A percentile compares a stretch with the other conserved stretches of the same genome.
phyloP scores from a whole-genome alignment of 2,113 vertebrate species.

The Sylvietta virens region DNA sequence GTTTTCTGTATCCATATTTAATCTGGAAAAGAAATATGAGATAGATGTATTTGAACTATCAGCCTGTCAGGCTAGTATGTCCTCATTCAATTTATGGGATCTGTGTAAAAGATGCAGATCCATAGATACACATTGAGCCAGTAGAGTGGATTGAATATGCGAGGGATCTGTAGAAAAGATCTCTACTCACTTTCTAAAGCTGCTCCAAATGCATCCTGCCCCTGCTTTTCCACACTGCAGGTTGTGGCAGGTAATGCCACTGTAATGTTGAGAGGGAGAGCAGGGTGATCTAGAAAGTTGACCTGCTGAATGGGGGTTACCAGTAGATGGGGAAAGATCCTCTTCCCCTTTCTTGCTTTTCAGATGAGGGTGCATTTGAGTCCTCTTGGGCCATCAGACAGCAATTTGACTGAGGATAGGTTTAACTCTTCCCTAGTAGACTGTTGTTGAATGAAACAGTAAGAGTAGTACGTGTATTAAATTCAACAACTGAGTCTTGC shows the following conservation, averaged over 20 bases:
- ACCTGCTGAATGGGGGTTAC: neutral
- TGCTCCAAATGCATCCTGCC: neutral
- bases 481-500: neutral
- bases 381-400: neutral
- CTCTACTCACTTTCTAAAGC: neutral
- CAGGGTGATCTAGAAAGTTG: neutral
- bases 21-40: neutral
- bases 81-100: neutral
- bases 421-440: neutral
- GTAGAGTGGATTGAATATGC: neutral
- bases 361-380: neutral
- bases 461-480: neutral
- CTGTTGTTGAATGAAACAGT: neutral
- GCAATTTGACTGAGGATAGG: neutral
- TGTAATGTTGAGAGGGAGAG: neutral
- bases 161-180: neutral
- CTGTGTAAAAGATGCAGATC: neutral
- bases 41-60: neutral
- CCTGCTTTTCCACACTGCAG: neutral
- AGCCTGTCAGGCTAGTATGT: neutral
- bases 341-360: neutral
- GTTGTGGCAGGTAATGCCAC: neutral
- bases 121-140: rapidly evolving
- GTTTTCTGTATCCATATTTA: neutral
- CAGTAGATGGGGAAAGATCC: neutral